Percentiles rank a stretch among this genome's conserved stretches.
Evolutionary conservation across 2,888 invertebrate species (phyloP).

Genomic region (Lasioglossum zephyrum): DNA sequence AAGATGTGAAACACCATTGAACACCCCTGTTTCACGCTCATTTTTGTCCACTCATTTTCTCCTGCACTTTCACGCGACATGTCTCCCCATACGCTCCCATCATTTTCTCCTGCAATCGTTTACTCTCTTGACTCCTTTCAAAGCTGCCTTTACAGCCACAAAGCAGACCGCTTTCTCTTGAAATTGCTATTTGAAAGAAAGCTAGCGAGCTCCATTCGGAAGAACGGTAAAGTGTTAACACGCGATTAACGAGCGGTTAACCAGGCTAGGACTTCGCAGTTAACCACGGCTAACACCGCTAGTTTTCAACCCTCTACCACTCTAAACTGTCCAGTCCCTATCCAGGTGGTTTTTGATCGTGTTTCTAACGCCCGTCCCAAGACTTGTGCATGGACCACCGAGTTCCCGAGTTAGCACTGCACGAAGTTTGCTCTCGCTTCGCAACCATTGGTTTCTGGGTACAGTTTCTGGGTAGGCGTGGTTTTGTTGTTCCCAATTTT

Average conservation of each 20-base stretch:
- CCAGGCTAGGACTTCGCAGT: constrained; percentile 51
- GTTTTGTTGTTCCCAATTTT: neutral
- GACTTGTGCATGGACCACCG: neutral
- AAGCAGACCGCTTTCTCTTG: neutral
- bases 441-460: neutral
- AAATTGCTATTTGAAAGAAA: neutral
- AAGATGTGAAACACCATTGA: neutral
- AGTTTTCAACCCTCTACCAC: constrained; percentile 21
- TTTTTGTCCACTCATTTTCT: neutral
- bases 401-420: neutral
- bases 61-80: neutral
- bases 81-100: constrained; percentile 1
- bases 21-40: neutral
- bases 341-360: constrained; percentile 3
- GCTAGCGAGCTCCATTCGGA: neutral
- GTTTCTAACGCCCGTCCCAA: neutral
- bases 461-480: neutral
- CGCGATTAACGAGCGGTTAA: constrained; percentile 61
- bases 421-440: neutral
- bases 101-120: neutral
- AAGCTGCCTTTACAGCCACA: neutral
- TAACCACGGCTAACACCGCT: constrained; percentile 58
- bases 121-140: neutral
- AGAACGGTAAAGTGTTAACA: neutral
- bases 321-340: neutral